Conservation (phyloP, 2,797 vertebrate genomes). For the Mus caroli region DNA sequence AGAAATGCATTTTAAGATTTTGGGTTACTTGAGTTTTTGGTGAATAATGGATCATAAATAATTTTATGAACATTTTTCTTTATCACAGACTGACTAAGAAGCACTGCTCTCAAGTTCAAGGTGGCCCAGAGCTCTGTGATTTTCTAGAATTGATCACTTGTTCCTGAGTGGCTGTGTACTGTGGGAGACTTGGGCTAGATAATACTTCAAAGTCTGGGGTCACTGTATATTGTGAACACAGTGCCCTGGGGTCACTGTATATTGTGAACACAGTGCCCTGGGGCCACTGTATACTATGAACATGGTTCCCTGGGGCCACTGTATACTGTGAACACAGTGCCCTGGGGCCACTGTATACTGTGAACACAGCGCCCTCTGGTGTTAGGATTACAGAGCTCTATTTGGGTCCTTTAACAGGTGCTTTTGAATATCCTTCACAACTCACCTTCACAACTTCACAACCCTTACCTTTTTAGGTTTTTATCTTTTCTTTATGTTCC, state of each 20-base stretch:
- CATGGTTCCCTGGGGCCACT: too few species aligned
- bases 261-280: neutral
- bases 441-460: too few species aligned
- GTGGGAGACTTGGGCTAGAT: neutral
- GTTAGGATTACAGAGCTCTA: neutral
- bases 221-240: neutral
- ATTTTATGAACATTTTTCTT: constrained; percentile 46
- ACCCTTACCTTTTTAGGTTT: neutral
- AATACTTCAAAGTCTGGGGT: neutral
- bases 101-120: neutral
- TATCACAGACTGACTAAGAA: constrained; percentile 19
- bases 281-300: too few species aligned
- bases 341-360: too few species aligned
- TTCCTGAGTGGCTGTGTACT: neutral
- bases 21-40: constrained; percentile 1
- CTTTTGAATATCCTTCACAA: neutral
- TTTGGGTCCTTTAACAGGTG: too few species aligned
- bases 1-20: neutral
- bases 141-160: constrained; percentile 28
- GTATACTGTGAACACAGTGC: too few species aligned
- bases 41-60: constrained; percentile 29
- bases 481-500: neutral
- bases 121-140: neutral
- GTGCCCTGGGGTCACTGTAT: neutral
- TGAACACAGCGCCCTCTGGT: neutral